Percentiles rank a stretch among this genome's conserved stretches.
phyloP scores from a whole-genome alignment of 2,113 vertebrate species.

The Limanda limanda region DNA sequence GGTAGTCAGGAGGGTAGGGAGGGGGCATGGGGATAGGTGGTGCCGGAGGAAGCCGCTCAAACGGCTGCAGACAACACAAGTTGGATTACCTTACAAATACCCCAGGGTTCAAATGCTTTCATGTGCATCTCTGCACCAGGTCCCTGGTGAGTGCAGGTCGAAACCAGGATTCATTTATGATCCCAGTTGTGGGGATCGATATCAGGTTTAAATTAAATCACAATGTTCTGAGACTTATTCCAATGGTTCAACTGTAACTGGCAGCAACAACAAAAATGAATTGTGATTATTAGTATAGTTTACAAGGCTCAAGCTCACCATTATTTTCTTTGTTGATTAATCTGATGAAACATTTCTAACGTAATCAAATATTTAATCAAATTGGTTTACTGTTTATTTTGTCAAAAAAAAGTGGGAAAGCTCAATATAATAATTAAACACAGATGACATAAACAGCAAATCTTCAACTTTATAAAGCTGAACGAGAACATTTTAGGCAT shows the following conservation, averaged over 20 bases:
- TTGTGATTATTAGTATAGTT: background rate
- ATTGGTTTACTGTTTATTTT: no score
- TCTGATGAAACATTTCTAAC: no score
- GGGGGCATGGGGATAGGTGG: slow-evolving; percentile 85
- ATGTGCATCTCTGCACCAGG: background rate
- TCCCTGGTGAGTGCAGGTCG: background rate
- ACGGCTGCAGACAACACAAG: slow-evolving; percentile 76
- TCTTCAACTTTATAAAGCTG: background rate
- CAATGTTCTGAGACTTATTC: background rate
- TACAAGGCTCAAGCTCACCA: background rate
- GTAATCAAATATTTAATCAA: no score
- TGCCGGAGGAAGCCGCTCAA: slow-evolving; percentile 82
- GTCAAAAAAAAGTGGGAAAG: no score
- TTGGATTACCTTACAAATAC: background rate
- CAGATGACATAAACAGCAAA: no score
- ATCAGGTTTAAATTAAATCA: background rate
- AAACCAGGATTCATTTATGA: background rate
- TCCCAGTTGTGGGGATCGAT: background rate
- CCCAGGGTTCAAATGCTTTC: background rate
- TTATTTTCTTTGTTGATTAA: background rate
- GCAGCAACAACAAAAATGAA: background rate
- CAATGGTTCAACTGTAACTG: background rate
- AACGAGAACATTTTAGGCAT: background rate
- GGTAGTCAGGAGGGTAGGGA: slow-evolving; percentile 89
- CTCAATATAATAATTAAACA: background rate